Evolutionary conservation across 2,113 vertebrate genomes (phyloP).

Genomic region (Eidolon helvum): DNA sequence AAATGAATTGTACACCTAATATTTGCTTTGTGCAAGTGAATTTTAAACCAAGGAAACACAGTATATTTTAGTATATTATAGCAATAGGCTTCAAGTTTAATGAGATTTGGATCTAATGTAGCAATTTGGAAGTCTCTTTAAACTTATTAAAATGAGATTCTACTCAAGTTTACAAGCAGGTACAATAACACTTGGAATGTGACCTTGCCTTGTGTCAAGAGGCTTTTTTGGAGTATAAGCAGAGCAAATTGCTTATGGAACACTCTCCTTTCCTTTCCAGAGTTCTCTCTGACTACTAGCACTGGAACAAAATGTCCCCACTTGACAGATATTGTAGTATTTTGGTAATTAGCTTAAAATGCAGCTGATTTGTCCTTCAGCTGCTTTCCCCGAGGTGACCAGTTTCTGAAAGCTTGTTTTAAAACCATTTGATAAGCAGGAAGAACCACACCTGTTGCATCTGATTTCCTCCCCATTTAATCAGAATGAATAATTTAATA

Average conservation of each 20-base stretch:
- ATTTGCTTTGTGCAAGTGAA: constrained; percentile 37
- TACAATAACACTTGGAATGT: constrained; percentile 37
- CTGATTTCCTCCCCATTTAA: constrained; percentile 75
- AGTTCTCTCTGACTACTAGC: constrained; percentile 56
- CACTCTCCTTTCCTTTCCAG: constrained; percentile 49
- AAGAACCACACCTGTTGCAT: constrained; percentile 82
- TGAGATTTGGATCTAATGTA: constrained; percentile 52
- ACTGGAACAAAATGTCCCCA: constrained; percentile 75
- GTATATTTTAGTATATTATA: constrained; percentile 42
- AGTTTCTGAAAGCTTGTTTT: constrained; percentile 78
- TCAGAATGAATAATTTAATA: constrained; percentile 84
- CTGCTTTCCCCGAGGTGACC: constrained; percentile 69
- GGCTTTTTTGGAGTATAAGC: neutral
- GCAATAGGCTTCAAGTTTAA: constrained; percentile 54
- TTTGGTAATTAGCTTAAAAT: constrained; percentile 83
- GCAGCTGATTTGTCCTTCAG: constrained; percentile 80
- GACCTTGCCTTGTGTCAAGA: neutral
- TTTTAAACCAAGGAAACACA: constrained; percentile 47
- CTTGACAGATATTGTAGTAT: constrained; percentile 77
- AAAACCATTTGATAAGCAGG: constrained; percentile 74
- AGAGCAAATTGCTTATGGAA: constrained; percentile 65
- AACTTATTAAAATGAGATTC: constrained; percentile 61
- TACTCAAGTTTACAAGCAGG: constrained; percentile 23
- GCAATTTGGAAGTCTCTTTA: constrained; percentile 59
- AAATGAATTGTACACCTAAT: constrained; percentile 9